Percentiles rank a stretch among this genome's conserved stretches.
phyloP scores from a whole-genome alignment of 2,888 invertebrate genomes.

The Xylocampa areola region DNA sequence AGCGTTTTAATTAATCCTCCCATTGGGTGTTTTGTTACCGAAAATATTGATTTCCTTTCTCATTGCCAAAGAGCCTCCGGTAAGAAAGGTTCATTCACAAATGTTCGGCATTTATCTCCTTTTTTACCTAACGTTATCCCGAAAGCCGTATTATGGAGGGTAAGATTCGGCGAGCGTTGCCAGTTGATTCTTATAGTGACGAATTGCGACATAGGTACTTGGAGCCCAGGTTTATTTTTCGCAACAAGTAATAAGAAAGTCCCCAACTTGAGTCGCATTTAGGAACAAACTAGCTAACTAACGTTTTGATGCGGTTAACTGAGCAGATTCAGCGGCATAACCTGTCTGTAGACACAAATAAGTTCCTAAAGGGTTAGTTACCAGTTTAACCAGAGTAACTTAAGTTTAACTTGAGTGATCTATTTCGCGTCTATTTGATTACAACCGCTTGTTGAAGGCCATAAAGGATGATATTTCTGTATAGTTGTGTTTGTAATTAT shows the following conservation, averaged over 20 bases:
- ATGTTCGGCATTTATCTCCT: slow-evolving; percentile 60
- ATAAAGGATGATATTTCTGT: slow-evolving; percentile 33
- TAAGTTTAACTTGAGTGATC: slow-evolving; percentile 45
- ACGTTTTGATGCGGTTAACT: slow-evolving; percentile 57
- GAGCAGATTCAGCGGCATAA: slow-evolving; percentile 52
- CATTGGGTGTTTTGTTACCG: slow-evolving; percentile 83
- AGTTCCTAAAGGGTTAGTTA: slow-evolving; percentile 54
- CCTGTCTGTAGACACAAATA: slow-evolving; percentile 50
- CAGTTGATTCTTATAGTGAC: slow-evolving; percentile 48
- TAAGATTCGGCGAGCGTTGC: slow-evolving; percentile 32
- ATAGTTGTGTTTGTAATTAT: slow-evolving; percentile 53
- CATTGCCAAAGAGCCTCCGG: slow-evolving; percentile 62
- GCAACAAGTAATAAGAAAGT: slow-evolving; percentile 34
- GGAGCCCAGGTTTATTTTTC: slow-evolving; percentile 39
- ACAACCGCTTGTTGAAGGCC: slow-evolving; percentile 38
- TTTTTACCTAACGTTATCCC: slow-evolving; percentile 49
- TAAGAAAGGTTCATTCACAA: slow-evolving; percentile 66
- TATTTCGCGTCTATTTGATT: slow-evolving; percentile 57
- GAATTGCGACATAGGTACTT: slow-evolving; percentile 45
- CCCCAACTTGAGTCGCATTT: slow-evolving; percentile 35
- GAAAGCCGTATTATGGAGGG: slow-evolving; percentile 44
- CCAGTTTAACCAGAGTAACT: slow-evolving; percentile 44
- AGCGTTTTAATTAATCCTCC: slow-evolving; percentile 86
- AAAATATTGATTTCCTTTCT: slow-evolving; percentile 81
- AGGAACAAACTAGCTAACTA: slow-evolving; percentile 49